Conservation (phyloP, 2,888 invertebrate species). For the Synergus umbraculus region DNA sequence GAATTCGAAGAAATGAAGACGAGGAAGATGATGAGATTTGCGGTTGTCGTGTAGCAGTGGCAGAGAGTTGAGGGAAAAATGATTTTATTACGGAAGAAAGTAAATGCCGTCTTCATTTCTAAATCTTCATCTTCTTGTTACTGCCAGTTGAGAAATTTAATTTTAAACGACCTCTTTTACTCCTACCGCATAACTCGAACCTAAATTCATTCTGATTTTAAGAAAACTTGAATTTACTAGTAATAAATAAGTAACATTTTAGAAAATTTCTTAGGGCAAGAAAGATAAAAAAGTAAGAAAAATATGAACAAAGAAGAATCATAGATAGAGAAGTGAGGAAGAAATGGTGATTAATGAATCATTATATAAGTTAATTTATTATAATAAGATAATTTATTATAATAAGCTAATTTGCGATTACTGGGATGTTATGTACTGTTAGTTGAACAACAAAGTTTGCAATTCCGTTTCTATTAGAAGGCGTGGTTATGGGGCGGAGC, state of each 20-base stretch:
- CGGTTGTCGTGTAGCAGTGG: not conserved
- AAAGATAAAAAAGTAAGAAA: not conserved
- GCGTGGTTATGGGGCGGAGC: constrained; percentile 73
- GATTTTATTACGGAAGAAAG: constrained; percentile 2
- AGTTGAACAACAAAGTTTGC: not conserved
- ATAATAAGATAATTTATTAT: not conserved
- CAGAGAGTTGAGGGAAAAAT: constrained; percentile 3
- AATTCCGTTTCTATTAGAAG: constrained; percentile 67
- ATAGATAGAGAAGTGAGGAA: not conserved
- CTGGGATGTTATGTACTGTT: not conserved
- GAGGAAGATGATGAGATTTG: constrained; percentile 1
- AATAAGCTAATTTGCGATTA: not conserved
- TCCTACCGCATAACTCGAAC: not conserved
- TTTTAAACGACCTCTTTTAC: not conserved
- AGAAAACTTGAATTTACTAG: not conserved
- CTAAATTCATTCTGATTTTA: not conserved
- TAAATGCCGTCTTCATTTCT: not conserved
- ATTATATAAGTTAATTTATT: too few relatives aligned
- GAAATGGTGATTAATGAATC: not conserved
- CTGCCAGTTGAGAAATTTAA: not conserved
- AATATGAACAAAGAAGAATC: not conserved
- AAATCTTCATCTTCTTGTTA: not conserved
- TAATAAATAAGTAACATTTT: too few relatives aligned
- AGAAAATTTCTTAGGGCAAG: too few relatives aligned
- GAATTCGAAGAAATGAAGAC: not conserved